phyloP scores from a whole-genome alignment of 1,140 invertebrate species.

The Drosophila pruinosa region DNA sequence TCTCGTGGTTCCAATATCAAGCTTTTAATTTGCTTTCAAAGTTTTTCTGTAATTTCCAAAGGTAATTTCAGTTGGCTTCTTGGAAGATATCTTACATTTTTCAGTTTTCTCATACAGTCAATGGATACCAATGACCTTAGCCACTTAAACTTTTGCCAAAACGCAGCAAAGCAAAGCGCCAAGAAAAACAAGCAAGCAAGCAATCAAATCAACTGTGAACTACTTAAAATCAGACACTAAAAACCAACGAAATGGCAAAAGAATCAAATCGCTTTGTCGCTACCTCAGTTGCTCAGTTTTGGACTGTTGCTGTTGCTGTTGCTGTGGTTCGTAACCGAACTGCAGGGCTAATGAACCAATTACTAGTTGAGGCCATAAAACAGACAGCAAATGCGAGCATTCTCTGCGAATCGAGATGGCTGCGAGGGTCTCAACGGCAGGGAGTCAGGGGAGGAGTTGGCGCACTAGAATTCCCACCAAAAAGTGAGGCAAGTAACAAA shows the following conservation, averaged over 20 bases:
- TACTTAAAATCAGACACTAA: slow-evolving; percentile 42
- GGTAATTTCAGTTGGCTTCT: not conserved
- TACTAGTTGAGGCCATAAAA: slow-evolving; percentile 69
- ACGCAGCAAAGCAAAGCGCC: slow-evolving; percentile 10
- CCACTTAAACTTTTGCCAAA: slow-evolving; percentile 18
- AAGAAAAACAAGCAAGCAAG: too few relatives aligned
- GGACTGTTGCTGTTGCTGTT: not conserved
- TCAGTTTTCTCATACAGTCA: not conserved
- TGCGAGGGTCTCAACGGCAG: not conserved
- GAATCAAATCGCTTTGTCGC: slow-evolving; percentile 55
- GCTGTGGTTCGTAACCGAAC: slow-evolving; percentile 13
- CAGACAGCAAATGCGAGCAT: slow-evolving; percentile 49
- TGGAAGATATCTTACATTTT: not conserved
- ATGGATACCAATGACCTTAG: slow-evolving; percentile 15
- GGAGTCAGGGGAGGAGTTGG: not conserved
- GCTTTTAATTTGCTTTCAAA: too few relatives aligned
- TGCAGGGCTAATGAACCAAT: slow-evolving; percentile 75
- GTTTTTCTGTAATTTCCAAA: not conserved
- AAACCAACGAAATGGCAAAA: slow-evolving; percentile 38
- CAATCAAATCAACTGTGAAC: slow-evolving; percentile 39
- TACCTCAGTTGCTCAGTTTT: slow-evolving; percentile 35
- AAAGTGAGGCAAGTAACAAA: slow-evolving; percentile 22
- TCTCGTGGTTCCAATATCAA: too few relatives aligned
- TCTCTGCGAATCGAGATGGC: slow-evolving; percentile 33
- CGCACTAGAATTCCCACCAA: slow-evolving; percentile 66